Base-by-base conservation (phyloP, 2,113 vertebrate species). In the Callipepla squamata region DNA sequence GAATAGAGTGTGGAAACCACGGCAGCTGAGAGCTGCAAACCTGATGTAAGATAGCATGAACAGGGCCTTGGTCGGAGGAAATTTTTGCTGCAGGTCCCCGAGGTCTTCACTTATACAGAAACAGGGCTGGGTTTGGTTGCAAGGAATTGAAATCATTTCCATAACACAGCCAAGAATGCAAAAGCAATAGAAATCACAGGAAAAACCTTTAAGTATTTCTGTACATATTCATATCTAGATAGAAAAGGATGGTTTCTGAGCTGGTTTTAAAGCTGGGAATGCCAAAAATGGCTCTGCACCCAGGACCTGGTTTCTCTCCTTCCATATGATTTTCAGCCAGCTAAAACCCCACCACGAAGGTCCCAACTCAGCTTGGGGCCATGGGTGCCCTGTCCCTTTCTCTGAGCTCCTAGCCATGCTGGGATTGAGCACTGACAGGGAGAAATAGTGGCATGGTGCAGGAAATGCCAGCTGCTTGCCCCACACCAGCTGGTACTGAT, bases 371-470 rank as follows among this genome's bases (percentile, higher is more conserved):
- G 19, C 44, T 58, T n/a, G 47, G 45, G 66, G 28, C 42, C 40
- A 42, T 19, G 28, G 12, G 28, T 65, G 7, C 62, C 12, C 8
- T 30, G 7, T 21, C 22, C 65, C 50, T 73, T 53, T 57, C 57
- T 40, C 48, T 45, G 14, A 22, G 18, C 45, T 51, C n/a, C 62
- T 28, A 42, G 34, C 36, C 50, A 21, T 38, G 44, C 36, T 58
- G 57, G 25, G 28, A 26, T 32, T 48, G 22, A 32, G 48, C n/a
- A 63, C 25, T 1, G 23, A 69, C 51, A 2, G 26, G 42, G 13
- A 3, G 15, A 1, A 68, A 61, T 1, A 1, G 14, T 4, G 1
- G 30, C 1, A 17, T 0, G 0, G 21, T 8, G 40, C 45, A 23
- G 48, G 68, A 40, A n/a, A 15, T 20, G 13, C 44, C 58, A 57